A percentile compares a stretch with the other conserved stretches of the same genome.
phyloP scores from a whole-genome alignment of 2,888 invertebrate genomes.

The Alsophila aescularia region DNA sequence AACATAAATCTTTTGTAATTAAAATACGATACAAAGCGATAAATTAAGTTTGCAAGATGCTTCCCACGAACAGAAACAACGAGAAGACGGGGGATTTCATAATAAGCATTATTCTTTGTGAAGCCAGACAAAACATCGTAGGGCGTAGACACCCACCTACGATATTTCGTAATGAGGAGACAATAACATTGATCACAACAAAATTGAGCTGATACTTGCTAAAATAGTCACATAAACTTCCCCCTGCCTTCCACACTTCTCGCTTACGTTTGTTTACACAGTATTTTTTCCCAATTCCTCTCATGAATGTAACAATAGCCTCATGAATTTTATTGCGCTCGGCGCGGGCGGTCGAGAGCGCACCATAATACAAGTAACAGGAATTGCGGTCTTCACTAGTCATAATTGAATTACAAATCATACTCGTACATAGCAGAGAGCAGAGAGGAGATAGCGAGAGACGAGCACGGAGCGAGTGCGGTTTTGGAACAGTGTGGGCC shows the following conservation, averaged over 20 bases:
- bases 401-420: constrained; percentile 59
- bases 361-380: constrained; percentile 35
- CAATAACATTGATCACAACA: constrained; percentile 1
- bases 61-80: constrained; percentile 26
- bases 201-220: constrained; percentile 5
- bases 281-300: constrained; percentile 46
- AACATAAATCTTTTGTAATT: constrained; percentile 37
- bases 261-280: constrained; percentile 41
- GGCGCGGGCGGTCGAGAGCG: constrained; percentile 33
- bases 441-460: constrained; percentile 8
- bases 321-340: constrained; percentile 62
- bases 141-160: constrained; percentile 25
- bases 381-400: constrained; percentile 46
- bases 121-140: not conserved
- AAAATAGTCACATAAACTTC: constrained; percentile 15
- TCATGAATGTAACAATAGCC: constrained; percentile 60
- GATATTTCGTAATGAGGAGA: not conserved
- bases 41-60: constrained; percentile 33
- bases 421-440: constrained; percentile 23
- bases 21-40: constrained; percentile 35
- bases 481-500: constrained; percentile 41
- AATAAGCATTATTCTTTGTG: not conserved
- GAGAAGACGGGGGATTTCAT: constrained; percentile 23
- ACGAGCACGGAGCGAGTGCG: constrained; percentile 32
- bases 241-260: constrained; percentile 27